Conservation (phyloP, 1,140 invertebrate species). For the Drosophila varians region DNA sequence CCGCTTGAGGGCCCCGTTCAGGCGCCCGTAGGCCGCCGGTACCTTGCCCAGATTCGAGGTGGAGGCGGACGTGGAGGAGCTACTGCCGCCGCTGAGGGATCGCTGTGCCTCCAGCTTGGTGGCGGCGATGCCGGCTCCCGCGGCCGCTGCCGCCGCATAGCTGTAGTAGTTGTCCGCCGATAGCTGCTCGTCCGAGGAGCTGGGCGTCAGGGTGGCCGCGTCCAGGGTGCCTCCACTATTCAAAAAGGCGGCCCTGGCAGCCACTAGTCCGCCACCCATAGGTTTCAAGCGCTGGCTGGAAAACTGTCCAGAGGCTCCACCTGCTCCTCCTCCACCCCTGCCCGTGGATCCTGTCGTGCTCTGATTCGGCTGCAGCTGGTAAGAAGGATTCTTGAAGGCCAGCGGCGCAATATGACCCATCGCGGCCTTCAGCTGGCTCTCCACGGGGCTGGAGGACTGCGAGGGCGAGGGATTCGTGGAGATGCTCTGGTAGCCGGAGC, state of each 20-base stretch:
- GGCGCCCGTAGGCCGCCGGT: conserved; percentile 58
- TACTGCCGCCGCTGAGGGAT: conserved; percentile 85
- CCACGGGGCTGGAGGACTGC: conserved; percentile 95
- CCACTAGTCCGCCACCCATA: conserved; percentile 65
- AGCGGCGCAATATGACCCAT: conserved; percentile 85
- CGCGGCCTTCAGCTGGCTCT: conserved; percentile 81
- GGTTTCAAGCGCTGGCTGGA: conserved; percentile 51
- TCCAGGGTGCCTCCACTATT: conserved; percentile 67
- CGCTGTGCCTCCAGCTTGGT: conserved; percentile 74
- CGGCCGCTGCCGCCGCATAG: conserved; percentile 52
- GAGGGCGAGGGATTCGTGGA: conserved; percentile 89
- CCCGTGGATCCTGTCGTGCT: not conserved
- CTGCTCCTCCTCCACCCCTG: not conserved
- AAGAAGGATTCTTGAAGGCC: conserved; percentile 94
- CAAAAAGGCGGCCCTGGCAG: conserved; percentile 71
- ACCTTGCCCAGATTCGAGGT: conserved; percentile 56
- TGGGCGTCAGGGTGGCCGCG: conserved; percentile 74
- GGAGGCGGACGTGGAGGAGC: conserved; percentile 64
- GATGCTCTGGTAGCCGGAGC: conserved; percentile 95
- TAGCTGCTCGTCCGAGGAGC: conserved; percentile 81
- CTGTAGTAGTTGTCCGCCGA: conserved; percentile 77
- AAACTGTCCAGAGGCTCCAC: conserved; percentile 17
- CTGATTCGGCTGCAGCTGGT: conserved; percentile 86
- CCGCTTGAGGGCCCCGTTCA: conserved; percentile 63
- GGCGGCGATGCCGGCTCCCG: conserved; percentile 29